Evolutionary conservation across 2,888 invertebrate genomes (phyloP).

Genomic region (Papilio elwesi): DNA sequence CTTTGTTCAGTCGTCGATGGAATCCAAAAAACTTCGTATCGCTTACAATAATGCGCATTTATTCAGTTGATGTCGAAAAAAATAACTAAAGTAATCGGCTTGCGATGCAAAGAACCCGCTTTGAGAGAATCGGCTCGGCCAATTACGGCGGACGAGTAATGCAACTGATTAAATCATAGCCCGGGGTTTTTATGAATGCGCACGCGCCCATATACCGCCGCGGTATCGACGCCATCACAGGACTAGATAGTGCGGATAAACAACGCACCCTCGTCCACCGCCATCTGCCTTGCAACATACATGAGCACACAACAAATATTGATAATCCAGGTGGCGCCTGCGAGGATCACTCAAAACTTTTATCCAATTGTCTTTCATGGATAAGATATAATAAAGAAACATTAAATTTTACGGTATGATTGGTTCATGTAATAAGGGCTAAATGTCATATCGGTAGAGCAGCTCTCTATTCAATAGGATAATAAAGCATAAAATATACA

Average conservation of each 20-base stretch:
- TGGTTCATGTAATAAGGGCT: neutral
- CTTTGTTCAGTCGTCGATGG: slow-evolving; percentile 18
- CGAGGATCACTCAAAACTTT: neutral
- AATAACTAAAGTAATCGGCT: neutral
- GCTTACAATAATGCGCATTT: slow-evolving; percentile 31
- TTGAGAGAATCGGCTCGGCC: slow-evolving; percentile 34
- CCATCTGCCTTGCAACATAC: neutral
- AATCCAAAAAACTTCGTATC: slow-evolving; percentile 37
- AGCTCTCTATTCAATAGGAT: no score
- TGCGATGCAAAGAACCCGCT: slow-evolving; percentile 36
- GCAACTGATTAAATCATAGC: slow-evolving; percentile 41
- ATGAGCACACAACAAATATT: neutral
- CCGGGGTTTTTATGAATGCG: slow-evolving; percentile 35
- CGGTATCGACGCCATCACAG: slow-evolving; percentile 10
- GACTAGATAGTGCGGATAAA: slow-evolving; percentile 18
- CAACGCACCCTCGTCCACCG: neutral
- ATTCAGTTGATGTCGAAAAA: slow-evolving; percentile 36
- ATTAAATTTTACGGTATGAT: no score
- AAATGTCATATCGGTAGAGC: neutral
- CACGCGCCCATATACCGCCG: slow-evolving; percentile 27
- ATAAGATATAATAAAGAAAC: neutral
- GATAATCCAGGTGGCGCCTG: neutral
- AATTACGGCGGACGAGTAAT: slow-evolving; percentile 30
- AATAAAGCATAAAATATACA: no score
- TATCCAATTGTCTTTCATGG: neutral